Conservation (phyloP, 2,797 vertebrate genomes). For the Tarsius wallacei region DNA sequence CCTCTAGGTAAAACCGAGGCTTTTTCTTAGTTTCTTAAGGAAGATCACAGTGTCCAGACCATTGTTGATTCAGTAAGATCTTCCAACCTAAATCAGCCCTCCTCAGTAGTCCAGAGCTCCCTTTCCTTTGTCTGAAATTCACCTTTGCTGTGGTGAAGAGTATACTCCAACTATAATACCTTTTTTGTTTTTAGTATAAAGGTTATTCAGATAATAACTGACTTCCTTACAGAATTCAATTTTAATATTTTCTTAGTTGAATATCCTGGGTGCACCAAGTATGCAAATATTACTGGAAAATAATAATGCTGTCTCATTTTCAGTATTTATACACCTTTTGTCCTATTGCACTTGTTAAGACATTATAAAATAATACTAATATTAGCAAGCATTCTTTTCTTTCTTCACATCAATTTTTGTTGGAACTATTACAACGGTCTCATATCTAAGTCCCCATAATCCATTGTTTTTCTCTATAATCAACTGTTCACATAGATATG, state of each 20-base stretch:
- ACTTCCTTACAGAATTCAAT: slow-evolving; percentile 14
- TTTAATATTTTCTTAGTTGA: slow-evolving; percentile 54
- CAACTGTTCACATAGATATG: neutral
- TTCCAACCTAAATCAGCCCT: neutral
- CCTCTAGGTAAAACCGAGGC: neutral
- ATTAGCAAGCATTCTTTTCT: neutral
- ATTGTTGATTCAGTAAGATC: neutral
- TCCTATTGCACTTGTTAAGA: neutral
- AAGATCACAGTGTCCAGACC: neutral
- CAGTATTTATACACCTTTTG: neutral
- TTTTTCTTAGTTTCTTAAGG: neutral
- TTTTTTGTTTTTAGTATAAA: slow-evolving; percentile 1
- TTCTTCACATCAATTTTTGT: neutral
- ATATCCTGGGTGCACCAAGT: neutral
- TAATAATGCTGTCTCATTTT: neutral
- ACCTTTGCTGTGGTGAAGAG: neutral
- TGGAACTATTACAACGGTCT: neutral
- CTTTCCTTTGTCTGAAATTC: neutral
- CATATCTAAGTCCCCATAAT: neutral
- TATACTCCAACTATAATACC: neutral
- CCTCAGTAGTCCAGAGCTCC: neutral
- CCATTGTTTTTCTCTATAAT: neutral
- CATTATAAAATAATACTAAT: neutral
- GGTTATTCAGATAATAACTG: neutral
- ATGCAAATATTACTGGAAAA: slow-evolving; percentile 1